phyloP scores from a whole-genome alignment of 1,140 invertebrate genomes.

The Muscidifurax raptorellus region DNA sequence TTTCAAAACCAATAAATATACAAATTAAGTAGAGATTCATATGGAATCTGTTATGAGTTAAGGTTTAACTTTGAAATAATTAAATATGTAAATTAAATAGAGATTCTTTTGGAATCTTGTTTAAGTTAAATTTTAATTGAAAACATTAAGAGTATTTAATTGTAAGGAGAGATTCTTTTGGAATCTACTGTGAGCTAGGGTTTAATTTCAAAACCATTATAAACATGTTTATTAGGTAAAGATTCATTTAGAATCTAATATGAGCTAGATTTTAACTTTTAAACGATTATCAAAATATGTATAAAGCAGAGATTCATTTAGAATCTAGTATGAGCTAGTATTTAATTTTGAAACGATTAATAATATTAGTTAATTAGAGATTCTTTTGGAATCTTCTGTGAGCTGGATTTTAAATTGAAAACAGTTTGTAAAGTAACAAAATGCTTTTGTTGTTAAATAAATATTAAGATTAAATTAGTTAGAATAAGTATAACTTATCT shows the following conservation, averaged over 20 bases:
- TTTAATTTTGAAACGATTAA: background rate
- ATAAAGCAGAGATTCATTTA: conserved; percentile 8
- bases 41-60: background rate
- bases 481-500: too few species aligned
- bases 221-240: background rate
- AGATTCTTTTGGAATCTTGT: conserved; percentile 22
- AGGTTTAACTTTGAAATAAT: background rate
- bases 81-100: background rate
- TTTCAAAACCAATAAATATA: background rate
- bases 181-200: conserved; percentile 11
- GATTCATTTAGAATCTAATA: background rate
- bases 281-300: background rate
- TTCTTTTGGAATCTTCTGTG: conserved; percentile 27
- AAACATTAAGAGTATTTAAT: background rate
- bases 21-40: background rate
- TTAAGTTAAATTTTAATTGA: conserved; percentile 10
- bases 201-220: background rate
- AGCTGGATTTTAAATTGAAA: conserved; percentile 10
- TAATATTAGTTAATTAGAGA: background rate
- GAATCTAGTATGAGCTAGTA: background rate
- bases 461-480: too few species aligned
- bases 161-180: background rate
- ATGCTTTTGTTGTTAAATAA: too few species aligned
- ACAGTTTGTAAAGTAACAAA: too few species aligned
- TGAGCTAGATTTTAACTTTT: conserved; percentile 22